A percentile compares a stretch with the other conserved stretches of the same genome.
Evolutionary conservation across 2,113 vertebrate genomes (phyloP).

Genomic region (Passer domesticus): DNA sequence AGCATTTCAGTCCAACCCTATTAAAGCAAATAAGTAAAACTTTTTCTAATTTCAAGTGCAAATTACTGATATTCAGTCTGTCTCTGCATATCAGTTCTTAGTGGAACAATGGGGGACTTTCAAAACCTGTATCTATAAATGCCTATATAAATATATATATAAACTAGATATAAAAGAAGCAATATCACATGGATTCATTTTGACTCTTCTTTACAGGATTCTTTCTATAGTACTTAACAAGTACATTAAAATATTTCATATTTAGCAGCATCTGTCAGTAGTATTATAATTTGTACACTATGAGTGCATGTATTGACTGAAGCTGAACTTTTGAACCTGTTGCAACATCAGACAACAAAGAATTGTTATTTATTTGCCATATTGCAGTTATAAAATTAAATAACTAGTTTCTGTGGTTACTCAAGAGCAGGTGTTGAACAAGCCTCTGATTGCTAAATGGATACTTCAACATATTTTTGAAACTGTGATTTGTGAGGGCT

Average conservation of each 20-base stretch:
- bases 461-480: constrained; percentile 56
- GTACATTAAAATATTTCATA: constrained; percentile 47
- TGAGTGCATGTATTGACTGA: constrained; percentile 52
- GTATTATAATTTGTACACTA: constrained; percentile 3
- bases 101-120: background rate
- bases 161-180: background rate
- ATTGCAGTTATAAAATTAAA: constrained; percentile 73
- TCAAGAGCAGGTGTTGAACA: constrained; percentile 65
- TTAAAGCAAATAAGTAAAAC: background rate
- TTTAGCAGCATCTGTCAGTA: constrained; percentile 50
- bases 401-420: constrained; percentile 61
- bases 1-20: background rate
- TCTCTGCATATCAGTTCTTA: background rate
- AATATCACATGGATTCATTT: background rate
- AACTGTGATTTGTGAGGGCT: constrained; percentile 70
- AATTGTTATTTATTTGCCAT: constrained; percentile 71
- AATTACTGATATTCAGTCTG: background rate
- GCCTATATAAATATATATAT: background rate
- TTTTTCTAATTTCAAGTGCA: background rate
- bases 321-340: constrained; percentile 75
- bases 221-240: constrained; percentile 14
- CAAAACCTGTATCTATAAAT: background rate
- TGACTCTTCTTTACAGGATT: background rate
- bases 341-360: constrained; percentile 61
- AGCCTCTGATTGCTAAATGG: constrained; percentile 64